phyloP scores from a whole-genome alignment of 1,140 invertebrate species.

The Hirudo medicinalis region DNA sequence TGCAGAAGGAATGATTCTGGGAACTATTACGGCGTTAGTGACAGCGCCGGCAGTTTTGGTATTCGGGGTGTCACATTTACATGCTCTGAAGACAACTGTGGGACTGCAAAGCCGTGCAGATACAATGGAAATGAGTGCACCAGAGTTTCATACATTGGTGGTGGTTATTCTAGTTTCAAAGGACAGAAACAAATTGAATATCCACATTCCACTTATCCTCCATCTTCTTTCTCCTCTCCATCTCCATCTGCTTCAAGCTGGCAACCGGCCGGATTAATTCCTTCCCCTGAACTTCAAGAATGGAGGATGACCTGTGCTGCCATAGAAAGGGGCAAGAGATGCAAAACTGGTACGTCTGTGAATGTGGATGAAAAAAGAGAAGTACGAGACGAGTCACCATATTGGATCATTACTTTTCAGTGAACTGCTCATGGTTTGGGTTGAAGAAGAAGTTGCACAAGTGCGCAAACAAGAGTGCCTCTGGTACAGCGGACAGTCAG shows the following conservation, averaged over 20 bases:
- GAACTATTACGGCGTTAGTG: neutral
- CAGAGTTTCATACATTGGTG: neutral
- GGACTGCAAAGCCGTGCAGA: neutral
- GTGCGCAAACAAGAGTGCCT: conserved; percentile 96
- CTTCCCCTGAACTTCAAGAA: conserved; percentile 93
- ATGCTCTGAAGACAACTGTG: neutral
- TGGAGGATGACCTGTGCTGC: conserved; percentile 89
- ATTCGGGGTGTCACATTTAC: neutral
- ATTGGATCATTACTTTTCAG: conserved; percentile 23
- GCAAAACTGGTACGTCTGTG: neutral
- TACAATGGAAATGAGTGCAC: neutral
- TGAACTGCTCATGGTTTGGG: conserved; percentile 40
- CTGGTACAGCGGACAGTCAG: conserved; percentile 79
- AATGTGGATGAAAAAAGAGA: neutral
- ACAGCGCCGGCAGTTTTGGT: neutral
- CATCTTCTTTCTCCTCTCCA: neutral
- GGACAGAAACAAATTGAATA: neutral
- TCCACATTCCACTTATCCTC: neutral
- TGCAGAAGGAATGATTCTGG: neutral
- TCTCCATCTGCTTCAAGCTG: conserved; percentile 44
- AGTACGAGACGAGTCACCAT: neutral
- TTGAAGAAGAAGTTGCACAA: conserved; percentile 84
- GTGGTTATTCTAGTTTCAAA: neutral
- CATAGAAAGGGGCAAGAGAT: conserved; percentile 78
- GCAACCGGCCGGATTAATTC: conserved; percentile 88